Percentiles rank a stretch among this genome's conserved stretches.
Evolutionary conservation across 53 echinoderm and acorn worm genomes (phyloP).

Genomic region (Apostichopus leukothele): DNA sequence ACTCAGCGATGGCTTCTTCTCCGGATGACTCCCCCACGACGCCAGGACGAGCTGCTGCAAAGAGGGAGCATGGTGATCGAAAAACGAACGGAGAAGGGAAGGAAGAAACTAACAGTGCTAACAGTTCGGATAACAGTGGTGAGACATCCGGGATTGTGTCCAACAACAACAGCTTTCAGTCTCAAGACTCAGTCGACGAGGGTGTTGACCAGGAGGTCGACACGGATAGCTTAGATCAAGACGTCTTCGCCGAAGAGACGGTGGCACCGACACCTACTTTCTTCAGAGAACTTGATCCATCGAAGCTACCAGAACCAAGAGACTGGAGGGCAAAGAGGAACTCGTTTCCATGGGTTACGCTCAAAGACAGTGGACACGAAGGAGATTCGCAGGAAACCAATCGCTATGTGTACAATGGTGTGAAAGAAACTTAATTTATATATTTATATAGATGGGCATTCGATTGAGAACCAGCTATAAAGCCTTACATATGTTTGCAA

Average conservation of each 20-base stretch:
- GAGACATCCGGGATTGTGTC: conserved; percentile 97
- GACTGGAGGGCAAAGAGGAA: conserved; percentile 61
- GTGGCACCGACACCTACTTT: not conserved
- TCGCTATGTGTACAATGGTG: conserved; percentile 65
- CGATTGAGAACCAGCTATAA: not conserved
- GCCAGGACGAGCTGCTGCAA: not conserved
- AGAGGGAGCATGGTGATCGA: conserved; percentile 44
- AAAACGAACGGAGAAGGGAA: conserved; percentile 47
- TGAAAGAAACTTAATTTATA: conserved; percentile 23
- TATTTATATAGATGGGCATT: not conserved
- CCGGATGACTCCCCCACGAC: not conserved
- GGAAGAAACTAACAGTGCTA: conserved; percentile 49
- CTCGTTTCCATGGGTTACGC: conserved; percentile 55
- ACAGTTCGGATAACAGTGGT: conserved; percentile 65
- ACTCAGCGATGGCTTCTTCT: not conserved
- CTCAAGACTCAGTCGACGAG: conserved; percentile 79
- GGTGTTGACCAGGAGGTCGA: conserved; percentile 51
- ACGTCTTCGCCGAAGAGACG: not conserved
- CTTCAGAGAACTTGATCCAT: not conserved
- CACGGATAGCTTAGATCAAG: conserved; percentile 38
- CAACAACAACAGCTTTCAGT: conserved; percentile 96
- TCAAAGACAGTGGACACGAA: conserved; percentile 44
- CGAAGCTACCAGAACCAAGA: conserved; percentile 48
- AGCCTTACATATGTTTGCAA: conserved; percentile 2
- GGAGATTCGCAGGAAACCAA: conserved; percentile 42